Base-by-base conservation (phyloP, 92 coral and sea anemone genomes). In the Phymanthus crucifer region DNA sequence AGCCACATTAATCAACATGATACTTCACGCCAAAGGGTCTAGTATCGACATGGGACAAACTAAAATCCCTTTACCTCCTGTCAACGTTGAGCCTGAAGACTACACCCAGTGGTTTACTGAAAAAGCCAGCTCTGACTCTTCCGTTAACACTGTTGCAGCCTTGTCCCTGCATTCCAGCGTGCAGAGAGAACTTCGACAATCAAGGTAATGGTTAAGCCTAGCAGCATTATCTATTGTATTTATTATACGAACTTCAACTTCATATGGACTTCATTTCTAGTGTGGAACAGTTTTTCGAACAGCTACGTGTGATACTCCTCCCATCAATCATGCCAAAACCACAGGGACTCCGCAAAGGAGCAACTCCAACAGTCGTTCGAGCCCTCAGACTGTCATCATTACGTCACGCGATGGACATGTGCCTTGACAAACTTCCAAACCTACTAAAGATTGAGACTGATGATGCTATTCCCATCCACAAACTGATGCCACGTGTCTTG, bases 61-160 rank as follows among this genome's bases (percentile, higher is more conserved):
- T 13, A 85, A 83, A 71, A 47, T 95, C 24, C 98, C 98, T 29
- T 90, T 95, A 37, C 98, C 98, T 32, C 97, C 98, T 1, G 84
- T 93, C 54, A 95, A 95, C 80, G 92, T 95, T 18, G 98, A 95
- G 72, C 98, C 98, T 7, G 46, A 80, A 40, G 97, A 95, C 6
- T 95, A 95, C 80, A 82, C 90, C 37, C 84, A 84, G 69, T 95
- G 98, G 98, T 93, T 95, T 58, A 84, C 84, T 21, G 98, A 95
- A 72, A 95, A 95, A 86, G 88, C 91, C 33, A 86, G 76, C 68
- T 77, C 79, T 13, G 94, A 83, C n/a, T 80, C 75, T 72, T 85
- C 83, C 46, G 68, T 73, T 34, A 73, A 84, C 32, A 72, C 84
- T 23, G 80, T 85, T 9, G 86, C 75, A 67, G 98, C 92, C n/a